These are phyloP conservation scores for Deladenus siricidicola DNA, from an alignment of 2,888 invertebrate genomes.

Conservation along the genomic window DNA sequence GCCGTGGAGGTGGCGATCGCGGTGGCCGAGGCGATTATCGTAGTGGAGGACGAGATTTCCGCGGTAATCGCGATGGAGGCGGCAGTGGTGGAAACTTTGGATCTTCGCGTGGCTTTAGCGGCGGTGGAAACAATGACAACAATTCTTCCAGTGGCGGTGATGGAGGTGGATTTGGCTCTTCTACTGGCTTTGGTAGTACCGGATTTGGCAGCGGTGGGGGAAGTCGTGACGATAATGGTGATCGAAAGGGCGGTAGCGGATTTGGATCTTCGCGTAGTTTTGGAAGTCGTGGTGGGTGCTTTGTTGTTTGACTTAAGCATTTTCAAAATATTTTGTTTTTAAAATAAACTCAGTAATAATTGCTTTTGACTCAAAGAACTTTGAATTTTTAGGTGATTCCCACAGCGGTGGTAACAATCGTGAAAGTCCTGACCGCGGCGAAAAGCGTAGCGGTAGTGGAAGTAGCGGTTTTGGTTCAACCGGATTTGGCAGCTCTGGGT, in stretches of 20 bases:
- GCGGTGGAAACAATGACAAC: no score
- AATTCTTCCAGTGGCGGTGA: no score
- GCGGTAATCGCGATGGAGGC: conserved; percentile 5
- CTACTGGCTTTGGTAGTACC: not conserved
- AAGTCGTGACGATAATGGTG: not conserved
- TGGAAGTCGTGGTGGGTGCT: not conserved
- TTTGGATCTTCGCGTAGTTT: not conserved
- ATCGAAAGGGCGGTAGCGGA: not conserved
- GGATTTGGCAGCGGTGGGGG: not conserved
- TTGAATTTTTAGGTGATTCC: no score
- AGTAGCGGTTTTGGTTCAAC: no score
- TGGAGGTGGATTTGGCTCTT: not conserved
- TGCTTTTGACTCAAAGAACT: no score
- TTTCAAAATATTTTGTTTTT: no score
- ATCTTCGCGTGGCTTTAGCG: not conserved
- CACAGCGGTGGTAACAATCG: no score
- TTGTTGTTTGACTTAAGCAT: not conserved
- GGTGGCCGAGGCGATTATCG: not conserved
- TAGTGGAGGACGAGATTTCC: not conserved
- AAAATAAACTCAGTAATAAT: no score
- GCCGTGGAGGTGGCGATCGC: not conserved
- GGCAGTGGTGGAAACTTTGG: not conserved
- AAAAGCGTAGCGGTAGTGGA: no score
- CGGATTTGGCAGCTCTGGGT: no score
- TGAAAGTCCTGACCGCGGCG: no score